Evolutionary conservation across 2,888 invertebrate genomes (phyloP).

Genomic region (Cybosia mesomella): DNA sequence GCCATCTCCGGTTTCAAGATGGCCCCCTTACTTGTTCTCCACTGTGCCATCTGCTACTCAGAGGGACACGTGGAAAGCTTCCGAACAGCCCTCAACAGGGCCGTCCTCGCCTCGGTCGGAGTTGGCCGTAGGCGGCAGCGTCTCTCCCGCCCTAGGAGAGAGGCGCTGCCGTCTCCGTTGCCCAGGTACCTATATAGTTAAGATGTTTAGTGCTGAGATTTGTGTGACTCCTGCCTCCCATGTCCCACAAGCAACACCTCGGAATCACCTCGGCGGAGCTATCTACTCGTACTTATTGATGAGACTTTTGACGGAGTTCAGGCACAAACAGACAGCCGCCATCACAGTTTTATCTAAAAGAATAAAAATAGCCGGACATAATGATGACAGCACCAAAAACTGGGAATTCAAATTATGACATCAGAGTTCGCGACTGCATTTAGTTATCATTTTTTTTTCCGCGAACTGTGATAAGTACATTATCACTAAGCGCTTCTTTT

Average conservation of each 20-base stretch:
- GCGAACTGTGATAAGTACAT: slow-evolving; percentile 7
- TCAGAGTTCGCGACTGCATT: slow-evolving; percentile 15
- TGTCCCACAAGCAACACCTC: not conserved
- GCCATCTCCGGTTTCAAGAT: too few species aligned
- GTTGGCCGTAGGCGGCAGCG: too few species aligned
- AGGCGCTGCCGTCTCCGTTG: too few species aligned
- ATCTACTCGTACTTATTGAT: not conserved
- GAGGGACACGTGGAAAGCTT: too few species aligned
- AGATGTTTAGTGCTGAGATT: not conserved
- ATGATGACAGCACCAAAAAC: slow-evolving; percentile 40
- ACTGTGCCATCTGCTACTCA: too few species aligned
- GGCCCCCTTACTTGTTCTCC: too few species aligned
- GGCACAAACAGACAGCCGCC: too few species aligned
- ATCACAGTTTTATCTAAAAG: not conserved
- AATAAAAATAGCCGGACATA: slow-evolving; percentile 22
- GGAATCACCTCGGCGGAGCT: not conserved
- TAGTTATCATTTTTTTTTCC: slow-evolving; percentile 5
- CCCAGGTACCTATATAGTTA: too few species aligned
- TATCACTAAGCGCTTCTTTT: not conserved
- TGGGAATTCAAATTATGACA: slow-evolving; percentile 39
- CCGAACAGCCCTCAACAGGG: too few species aligned
- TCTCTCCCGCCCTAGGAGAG: too few species aligned
- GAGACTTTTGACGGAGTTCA: not conserved
- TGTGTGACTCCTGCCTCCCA: not conserved
- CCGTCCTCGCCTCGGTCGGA: too few species aligned